Evolutionary conservation across 2,113 vertebrate genomes (phyloP).

Genomic region (Agapornis roseicollis): DNA sequence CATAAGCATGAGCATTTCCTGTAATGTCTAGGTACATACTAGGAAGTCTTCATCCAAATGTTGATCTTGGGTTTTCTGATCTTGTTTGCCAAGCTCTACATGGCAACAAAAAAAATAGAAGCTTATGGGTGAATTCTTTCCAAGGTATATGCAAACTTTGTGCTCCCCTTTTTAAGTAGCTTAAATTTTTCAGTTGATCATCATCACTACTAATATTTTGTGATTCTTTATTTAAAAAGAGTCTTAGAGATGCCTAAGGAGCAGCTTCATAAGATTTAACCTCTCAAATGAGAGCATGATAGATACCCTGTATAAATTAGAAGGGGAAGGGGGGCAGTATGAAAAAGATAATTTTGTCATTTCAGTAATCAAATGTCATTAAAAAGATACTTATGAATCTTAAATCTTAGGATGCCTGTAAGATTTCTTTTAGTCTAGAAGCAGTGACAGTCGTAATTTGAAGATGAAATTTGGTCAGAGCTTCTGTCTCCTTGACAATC

Average conservation of each 20-base stretch:
- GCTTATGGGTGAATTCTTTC: not conserved
- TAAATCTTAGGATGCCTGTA: slow-evolving; percentile 58
- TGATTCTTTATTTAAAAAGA: slow-evolving; percentile 5
- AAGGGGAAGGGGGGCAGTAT: not conserved
- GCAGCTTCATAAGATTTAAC: slow-evolving; percentile 1
- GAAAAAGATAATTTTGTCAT: slow-evolving; percentile 41
- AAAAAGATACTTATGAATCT: slow-evolving; percentile 46
- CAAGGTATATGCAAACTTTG: not conserved
- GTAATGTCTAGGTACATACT: not conserved
- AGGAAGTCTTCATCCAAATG: not conserved
- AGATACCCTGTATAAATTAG: slow-evolving; percentile 16
- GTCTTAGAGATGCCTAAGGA: not conserved
- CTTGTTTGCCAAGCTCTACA: not conserved
- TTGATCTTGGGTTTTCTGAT: not conserved
- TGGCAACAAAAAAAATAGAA: not conserved
- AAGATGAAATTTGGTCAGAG: slow-evolving; percentile 45
- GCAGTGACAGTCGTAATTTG: slow-evolving; percentile 55
- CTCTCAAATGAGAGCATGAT: slow-evolving; percentile 26
- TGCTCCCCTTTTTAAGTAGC: not conserved
- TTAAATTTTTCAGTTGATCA: not conserved
- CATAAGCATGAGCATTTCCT: not conserved
- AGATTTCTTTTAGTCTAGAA: slow-evolving; percentile 59
- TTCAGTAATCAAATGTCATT: slow-evolving; percentile 48
- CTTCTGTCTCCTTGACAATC: slow-evolving; percentile 51
- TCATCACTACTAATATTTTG: not conserved